Evolutionary conservation across 2,888 invertebrate species (phyloP), one percentile per base, ranked within the genome.

Genomic region (Caenorhabditis japonica): DNA sequence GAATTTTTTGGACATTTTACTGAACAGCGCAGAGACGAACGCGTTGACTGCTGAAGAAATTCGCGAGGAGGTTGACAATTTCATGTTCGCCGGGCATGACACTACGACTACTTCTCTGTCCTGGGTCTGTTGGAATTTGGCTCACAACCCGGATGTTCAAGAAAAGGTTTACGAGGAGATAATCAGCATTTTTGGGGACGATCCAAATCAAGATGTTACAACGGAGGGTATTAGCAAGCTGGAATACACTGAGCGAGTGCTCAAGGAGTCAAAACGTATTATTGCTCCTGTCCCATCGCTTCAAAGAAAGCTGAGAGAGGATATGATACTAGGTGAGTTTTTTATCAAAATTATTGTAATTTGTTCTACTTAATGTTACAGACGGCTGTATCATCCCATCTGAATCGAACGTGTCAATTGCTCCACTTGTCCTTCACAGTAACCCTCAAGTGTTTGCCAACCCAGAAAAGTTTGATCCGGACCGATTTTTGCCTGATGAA

Each of bases 11-110:
- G 90, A 90, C 80, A 83, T 90, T 81, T 81, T 90, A 17, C 81
- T 90, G 33, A 86, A 87, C 44, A 81, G 87, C 52, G 80, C 85
- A 23, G 12, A 85, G 83, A n/a, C 78, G 83, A n/a, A 78, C 79
- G 10, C 41, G 13, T 74, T 89, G 53, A 86, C 88, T 1, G 77
- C 85, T 51, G 82, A 84, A 10, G 89, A 89, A 56, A 89, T 90
- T 19, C 81, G 88, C 36, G 89, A 90, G 74, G 89, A 90, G 82
- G 90, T 90, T 33, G 90, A 90, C 80, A 89, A 89, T 19, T 89
- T 89, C 81, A 89, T 89, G 89, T 89, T 89, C 83, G 89, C 88
- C 21, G 82, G 82, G 2, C 77, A 82, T 59, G 82, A 82, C 56
- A 82, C 81, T 12, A 77, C 80, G 0, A 64, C 81, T 0, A 58